Evolutionary conservation across 37 sponge, comb jelly and placozoan genomes (phyloP).

Genomic region (Halichondria panicea): DNA sequence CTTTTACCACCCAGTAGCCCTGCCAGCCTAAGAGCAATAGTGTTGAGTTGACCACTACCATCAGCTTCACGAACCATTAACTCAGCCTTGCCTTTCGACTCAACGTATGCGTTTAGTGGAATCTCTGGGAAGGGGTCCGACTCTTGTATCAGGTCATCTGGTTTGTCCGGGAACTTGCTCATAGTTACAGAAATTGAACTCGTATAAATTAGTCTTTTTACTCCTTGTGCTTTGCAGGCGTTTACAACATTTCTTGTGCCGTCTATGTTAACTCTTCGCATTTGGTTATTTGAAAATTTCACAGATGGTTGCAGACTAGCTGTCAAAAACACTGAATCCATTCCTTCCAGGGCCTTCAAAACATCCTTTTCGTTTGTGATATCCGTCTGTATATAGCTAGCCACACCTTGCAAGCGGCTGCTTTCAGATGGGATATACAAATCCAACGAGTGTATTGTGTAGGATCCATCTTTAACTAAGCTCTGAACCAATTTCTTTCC

Average conservation of each 20-base stretch:
- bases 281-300: neutral
- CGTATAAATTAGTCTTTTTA: slow-evolving; percentile 59
- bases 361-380: slow-evolving; percentile 42
- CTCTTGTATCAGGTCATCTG: slow-evolving; percentile 20
- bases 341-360: slow-evolving; percentile 5
- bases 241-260: slow-evolving; percentile 50
- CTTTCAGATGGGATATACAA: slow-evolving; percentile 36
- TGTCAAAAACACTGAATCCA: slow-evolving; percentile 50
- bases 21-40: slow-evolving; percentile 44
- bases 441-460: slow-evolving; percentile 52
- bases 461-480: slow-evolving; percentile 53
- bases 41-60: slow-evolving; percentile 14
- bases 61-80: slow-evolving; percentile 33
- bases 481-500: slow-evolving; percentile 28
- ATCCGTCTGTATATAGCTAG: slow-evolving; percentile 45
- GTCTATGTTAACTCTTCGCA: slow-evolving; percentile 5
- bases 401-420: slow-evolving; percentile 14
- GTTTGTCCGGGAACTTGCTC: slow-evolving; percentile 11
- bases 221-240: slow-evolving; percentile 29
- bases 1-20: neutral
- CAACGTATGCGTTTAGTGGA: slow-evolving; percentile 24
- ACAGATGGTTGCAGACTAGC: slow-evolving; percentile 20
- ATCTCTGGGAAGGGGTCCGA: slow-evolving; percentile 19
- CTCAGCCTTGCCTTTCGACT: slow-evolving; percentile 32
- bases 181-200: slow-evolving; percentile 24